Evolutionary conservation across 2,797 vertebrate species (phyloP).

Genomic region (Microcaecilia unicolor): DNA sequence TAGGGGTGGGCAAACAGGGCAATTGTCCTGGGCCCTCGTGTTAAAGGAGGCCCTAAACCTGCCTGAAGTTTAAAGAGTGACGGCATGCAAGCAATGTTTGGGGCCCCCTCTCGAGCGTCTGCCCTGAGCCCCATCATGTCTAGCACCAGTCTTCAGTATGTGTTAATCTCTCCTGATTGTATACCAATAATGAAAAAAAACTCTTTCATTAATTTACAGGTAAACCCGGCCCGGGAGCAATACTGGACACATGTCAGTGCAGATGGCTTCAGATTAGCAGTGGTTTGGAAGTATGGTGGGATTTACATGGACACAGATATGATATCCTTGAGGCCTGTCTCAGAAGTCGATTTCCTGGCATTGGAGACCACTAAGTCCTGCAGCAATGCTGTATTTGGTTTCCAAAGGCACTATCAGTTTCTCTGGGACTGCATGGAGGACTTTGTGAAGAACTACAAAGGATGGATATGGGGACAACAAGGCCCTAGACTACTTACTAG

Average conservation of each 20-base stretch:
- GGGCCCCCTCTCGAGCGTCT: too few species aligned
- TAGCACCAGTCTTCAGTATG: too few species aligned
- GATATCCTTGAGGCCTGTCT: neutral
- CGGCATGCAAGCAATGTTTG: too few species aligned
- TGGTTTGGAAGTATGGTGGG: slow-evolving; percentile 8
- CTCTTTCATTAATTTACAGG: neutral
- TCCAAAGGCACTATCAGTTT: neutral
- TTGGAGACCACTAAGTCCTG: neutral
- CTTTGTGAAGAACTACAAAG: slow-evolving; percentile 1
- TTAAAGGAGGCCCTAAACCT: too few species aligned
- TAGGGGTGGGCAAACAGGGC: too few species aligned
- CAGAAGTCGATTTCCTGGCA: neutral
- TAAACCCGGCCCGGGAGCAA: neutral
- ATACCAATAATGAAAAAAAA: too few species aligned
- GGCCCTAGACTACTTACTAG: neutral
- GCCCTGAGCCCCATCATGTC: too few species aligned
- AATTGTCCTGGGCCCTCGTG: too few species aligned
- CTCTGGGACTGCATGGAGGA: neutral
- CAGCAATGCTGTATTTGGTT: slow-evolving; percentile 1
- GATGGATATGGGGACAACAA: neutral
- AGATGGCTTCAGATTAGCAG: slow-evolving; percentile 3
- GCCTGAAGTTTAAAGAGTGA: too few species aligned
- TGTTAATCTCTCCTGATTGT: too few species aligned
- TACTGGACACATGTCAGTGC: slow-evolving; percentile 2
- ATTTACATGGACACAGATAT: slow-evolving; percentile 9